Percentiles rank a stretch among this genome's conserved stretches.
Evolutionary conservation across 2,797 vertebrate genomes (phyloP).

Genomic region (Scarus forsteni): DNA sequence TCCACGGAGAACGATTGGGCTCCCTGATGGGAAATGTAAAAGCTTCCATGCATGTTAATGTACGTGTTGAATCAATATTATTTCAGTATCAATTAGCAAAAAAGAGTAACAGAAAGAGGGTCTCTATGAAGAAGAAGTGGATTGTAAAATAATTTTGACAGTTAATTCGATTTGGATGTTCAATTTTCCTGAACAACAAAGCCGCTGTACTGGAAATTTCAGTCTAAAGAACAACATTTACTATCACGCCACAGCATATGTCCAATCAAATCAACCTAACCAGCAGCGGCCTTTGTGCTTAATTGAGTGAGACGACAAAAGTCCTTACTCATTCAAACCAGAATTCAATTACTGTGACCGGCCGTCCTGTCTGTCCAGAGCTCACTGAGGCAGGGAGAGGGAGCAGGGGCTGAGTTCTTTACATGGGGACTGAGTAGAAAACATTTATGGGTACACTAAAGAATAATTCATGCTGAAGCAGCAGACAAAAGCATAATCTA

Average conservation of each 20-base stretch:
- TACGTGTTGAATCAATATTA: not conserved
- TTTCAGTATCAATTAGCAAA: not conserved
- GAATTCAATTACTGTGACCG: conserved; percentile 68
- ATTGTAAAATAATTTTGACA: conserved; percentile 20
- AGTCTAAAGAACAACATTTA: conserved; percentile 8
- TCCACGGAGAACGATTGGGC: not conserved
- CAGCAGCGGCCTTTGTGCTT: conserved; percentile 54
- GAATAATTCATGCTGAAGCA: conserved; percentile 64
- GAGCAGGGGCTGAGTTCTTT: conserved; percentile 1
- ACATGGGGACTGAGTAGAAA: conserved; percentile 38
- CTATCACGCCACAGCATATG: conserved; percentile 21
- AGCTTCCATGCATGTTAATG: not conserved
- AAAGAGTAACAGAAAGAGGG: not conserved
- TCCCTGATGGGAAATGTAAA: not conserved
- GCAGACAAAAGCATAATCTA: conserved; percentile 64
- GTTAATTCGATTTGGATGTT: conserved; percentile 30
- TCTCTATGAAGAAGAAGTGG: not conserved
- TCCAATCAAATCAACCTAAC: conserved; percentile 49
- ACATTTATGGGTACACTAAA: conserved; percentile 10
- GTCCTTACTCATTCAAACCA: conserved; percentile 53
- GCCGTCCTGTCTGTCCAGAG: conserved; percentile 34
- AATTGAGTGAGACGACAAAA: conserved; percentile 70
- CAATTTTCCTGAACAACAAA: conserved; percentile 18
- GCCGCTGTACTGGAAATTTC: not conserved
- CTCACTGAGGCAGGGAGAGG: conserved; percentile 1